Evolutionary conservation across 2,888 invertebrate genomes (phyloP).

Genomic region (Dusona sp.): DNA sequence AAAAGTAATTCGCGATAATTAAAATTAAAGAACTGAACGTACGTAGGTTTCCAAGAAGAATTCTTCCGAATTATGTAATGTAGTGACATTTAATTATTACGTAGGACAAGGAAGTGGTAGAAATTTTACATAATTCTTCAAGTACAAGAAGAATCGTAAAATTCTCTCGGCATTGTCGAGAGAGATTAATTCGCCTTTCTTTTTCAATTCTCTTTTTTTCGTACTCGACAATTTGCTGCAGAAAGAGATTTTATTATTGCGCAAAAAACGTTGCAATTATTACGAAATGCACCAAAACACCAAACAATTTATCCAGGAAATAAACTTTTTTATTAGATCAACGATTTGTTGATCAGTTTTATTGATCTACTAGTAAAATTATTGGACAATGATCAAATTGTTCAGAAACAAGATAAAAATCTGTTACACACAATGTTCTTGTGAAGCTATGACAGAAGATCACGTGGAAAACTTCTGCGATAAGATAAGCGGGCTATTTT

Average conservation of each 20-base stretch:
- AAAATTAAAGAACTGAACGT: background rate
- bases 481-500: background rate
- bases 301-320: background rate
- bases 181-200: background rate
- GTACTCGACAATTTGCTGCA: background rate
- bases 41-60: background rate
- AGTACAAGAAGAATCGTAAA: background rate
- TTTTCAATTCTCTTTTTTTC: background rate
- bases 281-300: background rate
- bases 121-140: slow-evolving; percentile 2
- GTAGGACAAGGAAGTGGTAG: slow-evolving; percentile 6
- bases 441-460: background rate
- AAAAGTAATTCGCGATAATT: background rate
- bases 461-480: background rate
- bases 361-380: background rate
- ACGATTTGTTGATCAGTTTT: background rate
- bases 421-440: slow-evolving; percentile 7
- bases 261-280: background rate
- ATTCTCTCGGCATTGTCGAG: background rate
- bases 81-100: slow-evolving; percentile 3
- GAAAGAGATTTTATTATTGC: background rate
- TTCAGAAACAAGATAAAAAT: background rate
- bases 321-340: background rate
- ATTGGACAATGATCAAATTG: background rate
- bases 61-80: background rate